Evolutionary conservation across 2,888 invertebrate species (phyloP), one percentile per base, ranked within the genome.

Genomic region (Orthosia cruda): DNA sequence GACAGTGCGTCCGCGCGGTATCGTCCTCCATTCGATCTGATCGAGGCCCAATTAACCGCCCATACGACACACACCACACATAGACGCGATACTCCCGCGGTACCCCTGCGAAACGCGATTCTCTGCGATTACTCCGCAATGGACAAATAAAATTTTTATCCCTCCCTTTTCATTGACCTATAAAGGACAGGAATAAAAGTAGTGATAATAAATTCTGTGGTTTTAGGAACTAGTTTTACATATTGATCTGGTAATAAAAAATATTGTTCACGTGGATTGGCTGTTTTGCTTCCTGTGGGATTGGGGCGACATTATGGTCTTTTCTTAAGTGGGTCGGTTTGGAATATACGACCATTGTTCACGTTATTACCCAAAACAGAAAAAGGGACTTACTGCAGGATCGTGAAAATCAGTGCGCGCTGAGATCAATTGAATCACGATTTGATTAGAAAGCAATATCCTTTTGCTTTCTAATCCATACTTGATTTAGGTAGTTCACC

Each of bases 11-110:
- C 74, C 74, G 77, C 80, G 77, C 70, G 78, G 77, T 87, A 79
- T 89, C 89, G 84, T 81, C 77, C 66, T 57, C 63, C 50, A 81
- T 81, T 88, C 88, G 83, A 90, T 89, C 89, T 89, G 90, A 93
- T 93, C 92, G 90, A 87, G 87, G 81, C 89, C 91, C 91, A 93
- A 94, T 94, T 94, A 93, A 91, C 89, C 83, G 77, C 86, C 74
- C 81, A 73, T 68, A 59, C 63, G 62, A 54, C 62, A 77, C 76
- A 75, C 71, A 76, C 77, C 61, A 77, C 76, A 75, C 71, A 77
- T 77, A 74, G 45, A 68, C 55, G 54, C 47, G 75, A 52, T 15
- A 54, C 54, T 5, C 59, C 20, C 59, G 69, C 71, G 64, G 50
- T 73, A 76, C 40, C 26, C 50, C 61, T 52, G 68, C 74, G 62